A percentile compares a stretch with the other conserved stretches of the same genome.
Conservation (phyloP, 2,888 invertebrate genomes). For the Lepidochitona cinerea region DNA sequence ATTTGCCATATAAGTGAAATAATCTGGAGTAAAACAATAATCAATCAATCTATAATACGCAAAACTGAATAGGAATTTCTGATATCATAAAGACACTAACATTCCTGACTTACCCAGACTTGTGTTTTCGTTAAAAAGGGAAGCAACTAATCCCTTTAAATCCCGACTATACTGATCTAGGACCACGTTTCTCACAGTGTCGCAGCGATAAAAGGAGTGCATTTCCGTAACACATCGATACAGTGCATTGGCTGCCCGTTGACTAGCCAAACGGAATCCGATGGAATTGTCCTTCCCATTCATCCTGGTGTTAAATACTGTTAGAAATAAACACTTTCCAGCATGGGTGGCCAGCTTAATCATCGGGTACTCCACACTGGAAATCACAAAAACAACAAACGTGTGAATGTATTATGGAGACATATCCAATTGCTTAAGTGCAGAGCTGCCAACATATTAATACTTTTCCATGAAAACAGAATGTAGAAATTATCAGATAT, state of each 20-base stretch:
- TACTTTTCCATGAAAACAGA: too few species aligned
- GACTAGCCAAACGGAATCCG: constrained; percentile 85
- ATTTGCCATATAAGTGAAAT: too few species aligned
- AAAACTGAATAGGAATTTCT: neutral
- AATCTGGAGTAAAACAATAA: too few species aligned
- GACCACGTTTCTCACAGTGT: constrained; percentile 89
- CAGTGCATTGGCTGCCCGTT: constrained; percentile 83
- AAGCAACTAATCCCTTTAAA: constrained; percentile 90
- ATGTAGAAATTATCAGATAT: too few species aligned
- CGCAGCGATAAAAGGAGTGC: constrained; percentile 93
- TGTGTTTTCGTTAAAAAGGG: constrained; percentile 85
- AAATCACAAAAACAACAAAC: constrained; percentile 23
- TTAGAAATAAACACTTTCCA: constrained; percentile 59
- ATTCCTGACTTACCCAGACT: constrained; percentile 51
- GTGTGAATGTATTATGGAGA: too few species aligned
- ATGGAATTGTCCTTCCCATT: constrained; percentile 74
- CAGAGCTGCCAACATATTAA: too few species aligned
- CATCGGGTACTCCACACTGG: constrained; percentile 64
- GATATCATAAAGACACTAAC: neutral
- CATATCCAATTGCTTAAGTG: too few species aligned
- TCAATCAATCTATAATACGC: too few species aligned
- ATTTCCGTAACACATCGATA: constrained; percentile 87
- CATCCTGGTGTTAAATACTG: constrained; percentile 47
- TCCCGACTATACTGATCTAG: constrained; percentile 91
- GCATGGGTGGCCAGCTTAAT: constrained; percentile 64